Evolutionary conservation across 1,140 invertebrate species (phyloP).

Genomic region (Chlorops oryzae): DNA sequence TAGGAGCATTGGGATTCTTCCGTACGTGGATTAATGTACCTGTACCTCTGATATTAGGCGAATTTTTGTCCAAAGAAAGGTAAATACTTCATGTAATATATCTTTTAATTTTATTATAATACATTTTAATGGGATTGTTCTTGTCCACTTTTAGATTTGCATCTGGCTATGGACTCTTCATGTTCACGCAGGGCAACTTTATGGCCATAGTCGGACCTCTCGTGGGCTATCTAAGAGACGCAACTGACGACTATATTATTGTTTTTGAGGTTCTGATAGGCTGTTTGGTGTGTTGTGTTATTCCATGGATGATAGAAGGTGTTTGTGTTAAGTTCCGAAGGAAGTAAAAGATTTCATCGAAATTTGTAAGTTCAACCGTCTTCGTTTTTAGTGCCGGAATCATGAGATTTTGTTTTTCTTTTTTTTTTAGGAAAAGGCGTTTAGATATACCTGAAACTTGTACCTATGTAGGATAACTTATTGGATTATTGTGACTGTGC

Average conservation of each 20-base stretch:
- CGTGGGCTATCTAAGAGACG: conserved; percentile 41
- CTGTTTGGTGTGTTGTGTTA: conserved; percentile 41
- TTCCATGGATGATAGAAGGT: conserved; percentile 41
- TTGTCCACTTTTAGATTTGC: no score
- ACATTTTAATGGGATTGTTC: no score
- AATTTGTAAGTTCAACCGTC: no score
- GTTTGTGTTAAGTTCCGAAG: conserved; percentile 33
- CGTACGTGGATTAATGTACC: conserved; percentile 54
- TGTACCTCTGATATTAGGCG: conserved; percentile 56
- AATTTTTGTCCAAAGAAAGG: conserved; percentile 56
- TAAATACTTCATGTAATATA: no score
- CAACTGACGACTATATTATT: conserved; percentile 35
- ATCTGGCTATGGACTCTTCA: conserved; percentile 59
- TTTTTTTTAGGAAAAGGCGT: no score
- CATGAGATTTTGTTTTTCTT: no score
- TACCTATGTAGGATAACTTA: no score
- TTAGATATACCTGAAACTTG: no score
- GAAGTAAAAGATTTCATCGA: no score
- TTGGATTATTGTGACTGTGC: no score
- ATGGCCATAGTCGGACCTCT: conserved; percentile 40
- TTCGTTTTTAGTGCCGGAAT: no score
- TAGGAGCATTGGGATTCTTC: conserved; percentile 52
- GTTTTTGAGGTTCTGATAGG: conserved; percentile 43
- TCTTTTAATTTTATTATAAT: background rate
- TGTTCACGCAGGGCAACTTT: conserved; percentile 53